Conservation (phyloP, 1,140 invertebrate species). For the Meloidogyne exigua region DNA sequence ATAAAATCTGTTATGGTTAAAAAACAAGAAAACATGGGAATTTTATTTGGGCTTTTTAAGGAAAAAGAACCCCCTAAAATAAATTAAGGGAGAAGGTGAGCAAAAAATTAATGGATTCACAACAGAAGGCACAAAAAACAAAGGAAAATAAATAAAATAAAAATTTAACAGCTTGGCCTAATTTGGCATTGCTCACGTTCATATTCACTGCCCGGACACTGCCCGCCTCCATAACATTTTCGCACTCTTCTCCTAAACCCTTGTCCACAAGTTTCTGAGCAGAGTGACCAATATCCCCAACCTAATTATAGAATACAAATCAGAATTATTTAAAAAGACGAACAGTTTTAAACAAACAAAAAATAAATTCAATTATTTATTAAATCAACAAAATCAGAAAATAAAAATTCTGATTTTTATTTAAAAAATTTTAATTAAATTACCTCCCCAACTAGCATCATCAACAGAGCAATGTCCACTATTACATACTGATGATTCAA, state of each 20-base stretch:
- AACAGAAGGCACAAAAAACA: no score
- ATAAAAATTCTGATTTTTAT: background rate
- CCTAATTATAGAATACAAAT: constrained; percentile 47
- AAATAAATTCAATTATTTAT: no score
- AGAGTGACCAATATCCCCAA: constrained; percentile 62
- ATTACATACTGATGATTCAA: constrained; percentile 52
- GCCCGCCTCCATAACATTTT: constrained; percentile 60
- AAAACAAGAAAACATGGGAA: background rate
- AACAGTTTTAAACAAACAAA: no score
- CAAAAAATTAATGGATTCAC: background rate
- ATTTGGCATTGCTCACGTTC: constrained; percentile 50
- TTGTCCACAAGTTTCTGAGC: constrained; percentile 54
- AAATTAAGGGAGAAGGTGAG: background rate
- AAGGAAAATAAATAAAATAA: background rate
- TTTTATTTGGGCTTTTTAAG: no score
- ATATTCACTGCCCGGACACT: constrained; percentile 54
- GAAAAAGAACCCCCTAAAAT: background rate
- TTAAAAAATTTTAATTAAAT: background rate
- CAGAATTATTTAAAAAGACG: no score
- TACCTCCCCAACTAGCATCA: constrained; percentile 61
- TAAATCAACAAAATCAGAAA: no score
- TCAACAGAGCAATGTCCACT: constrained; percentile 48
- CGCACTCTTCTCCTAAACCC: constrained; percentile 57
- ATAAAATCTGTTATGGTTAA: background rate
- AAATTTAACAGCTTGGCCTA: constrained; percentile 20